Conservation (phyloP, 2,888 invertebrate species). For the Caenorhabditis japonica region DNA sequence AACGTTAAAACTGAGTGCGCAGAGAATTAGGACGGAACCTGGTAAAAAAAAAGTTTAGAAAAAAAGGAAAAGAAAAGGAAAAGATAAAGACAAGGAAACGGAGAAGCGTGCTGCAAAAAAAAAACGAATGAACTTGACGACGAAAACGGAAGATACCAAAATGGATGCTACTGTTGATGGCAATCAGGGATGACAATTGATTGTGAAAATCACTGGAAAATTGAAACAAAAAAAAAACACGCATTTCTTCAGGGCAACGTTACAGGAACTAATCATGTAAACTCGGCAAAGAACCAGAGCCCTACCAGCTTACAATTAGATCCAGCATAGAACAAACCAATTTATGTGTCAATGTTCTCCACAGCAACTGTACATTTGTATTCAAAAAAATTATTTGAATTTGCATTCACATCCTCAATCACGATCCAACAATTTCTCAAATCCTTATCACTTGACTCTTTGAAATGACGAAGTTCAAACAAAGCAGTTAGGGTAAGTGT, state of each 20-base stretch:
- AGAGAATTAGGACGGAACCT: conserved; percentile 41
- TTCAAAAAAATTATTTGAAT: not conserved
- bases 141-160: conserved; percentile 5
- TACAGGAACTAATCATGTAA: no score
- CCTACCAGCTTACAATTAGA: no score
- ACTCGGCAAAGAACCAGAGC: no score
- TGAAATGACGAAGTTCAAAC: conserved; percentile 47
- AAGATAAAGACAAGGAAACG: not conserved
- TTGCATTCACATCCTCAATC: conserved; percentile 26
- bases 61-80: no score
- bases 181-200: conserved; percentile 24
- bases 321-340: conserved; percentile 3
- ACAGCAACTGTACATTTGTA: not conserved
- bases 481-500: conserved; percentile 50
- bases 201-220: no score
- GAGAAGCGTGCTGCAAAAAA: conserved; percentile 37
- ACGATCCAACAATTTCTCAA: conserved; percentile 10
- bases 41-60: not conserved
- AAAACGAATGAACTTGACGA: conserved; percentile 13
- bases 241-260: no score
- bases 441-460: conserved; percentile 22
- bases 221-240: not conserved
- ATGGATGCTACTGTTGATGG: conserved; percentile 14
- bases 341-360: conserved; percentile 5
- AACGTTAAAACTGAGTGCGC: conserved; percentile 20